Conservation (phyloP, 2,888 invertebrate genomes). For the Eupithecia tripunctaria region DNA sequence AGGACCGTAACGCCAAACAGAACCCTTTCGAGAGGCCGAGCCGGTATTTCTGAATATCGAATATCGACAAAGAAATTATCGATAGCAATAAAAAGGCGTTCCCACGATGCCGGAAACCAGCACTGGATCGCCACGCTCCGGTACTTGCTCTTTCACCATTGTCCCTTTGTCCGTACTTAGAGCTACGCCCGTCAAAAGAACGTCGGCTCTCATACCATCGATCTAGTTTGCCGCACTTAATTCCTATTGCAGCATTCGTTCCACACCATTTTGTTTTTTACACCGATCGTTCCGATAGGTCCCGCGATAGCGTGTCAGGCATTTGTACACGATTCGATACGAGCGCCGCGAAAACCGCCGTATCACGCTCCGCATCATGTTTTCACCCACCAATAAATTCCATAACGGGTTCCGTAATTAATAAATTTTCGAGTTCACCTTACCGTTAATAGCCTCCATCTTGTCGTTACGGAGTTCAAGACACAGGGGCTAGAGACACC, state of each 20-base stretch:
- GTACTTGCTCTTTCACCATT: slow-evolving; percentile 78
- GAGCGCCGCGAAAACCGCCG: slow-evolving; percentile 48
- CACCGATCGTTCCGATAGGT: slow-evolving; percentile 60
- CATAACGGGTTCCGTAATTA: slow-evolving; percentile 42
- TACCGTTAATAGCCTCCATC: slow-evolving; percentile 60
- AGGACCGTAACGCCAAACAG: slow-evolving; percentile 22
- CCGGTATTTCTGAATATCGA: slow-evolving; percentile 52
- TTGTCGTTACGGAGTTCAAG: slow-evolving; percentile 66
- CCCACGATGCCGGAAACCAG: slow-evolving; percentile 78
- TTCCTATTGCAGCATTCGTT: slow-evolving; percentile 76
- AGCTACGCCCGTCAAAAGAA: slow-evolving; percentile 70
- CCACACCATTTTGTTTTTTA: slow-evolving; percentile 68
- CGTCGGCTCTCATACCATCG: slow-evolving; percentile 64
- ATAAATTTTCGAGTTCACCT: slow-evolving; percentile 55
- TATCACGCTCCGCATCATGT: slow-evolving; percentile 50
- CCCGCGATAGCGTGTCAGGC: slow-evolving; percentile 54
- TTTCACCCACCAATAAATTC: slow-evolving; percentile 49
- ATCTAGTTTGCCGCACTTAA: slow-evolving; percentile 77
- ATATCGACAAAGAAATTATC: slow-evolving; percentile 62
- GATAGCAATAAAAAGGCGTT: slow-evolving; percentile 70
- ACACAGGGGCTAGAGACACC: slow-evolving; percentile 66
- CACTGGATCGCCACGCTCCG: slow-evolving; percentile 77
- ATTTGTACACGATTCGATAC: slow-evolving; percentile 51
- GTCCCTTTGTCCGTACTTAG: slow-evolving; percentile 75
- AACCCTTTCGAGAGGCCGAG: slow-evolving; percentile 34